phyloP scores from a whole-genome alignment of 2,888 invertebrate genomes.

The Parasteatoda lunata region DNA sequence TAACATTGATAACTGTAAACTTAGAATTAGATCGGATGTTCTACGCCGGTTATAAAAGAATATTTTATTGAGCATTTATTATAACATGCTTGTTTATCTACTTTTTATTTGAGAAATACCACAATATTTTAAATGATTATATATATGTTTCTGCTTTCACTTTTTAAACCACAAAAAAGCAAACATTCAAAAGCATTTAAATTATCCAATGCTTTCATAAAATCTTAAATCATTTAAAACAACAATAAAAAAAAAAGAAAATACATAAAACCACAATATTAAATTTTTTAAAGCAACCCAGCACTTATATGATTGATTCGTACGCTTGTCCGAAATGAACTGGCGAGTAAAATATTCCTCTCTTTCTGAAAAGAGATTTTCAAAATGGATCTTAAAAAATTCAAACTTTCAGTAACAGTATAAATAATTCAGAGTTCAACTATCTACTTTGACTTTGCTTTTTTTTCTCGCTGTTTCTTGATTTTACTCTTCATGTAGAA shows the following conservation, averaged over 20 bases:
- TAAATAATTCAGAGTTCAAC: constrained; percentile 52
- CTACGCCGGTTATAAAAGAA: too few species aligned
- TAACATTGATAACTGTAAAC: too few species aligned
- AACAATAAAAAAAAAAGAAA: constrained; percentile 6
- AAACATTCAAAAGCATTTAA: background rate
- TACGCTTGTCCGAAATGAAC: constrained; percentile 16
- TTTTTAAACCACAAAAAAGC: background rate
- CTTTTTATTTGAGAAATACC: too few species aligned
- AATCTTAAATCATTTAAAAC: background rate
- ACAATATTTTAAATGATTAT: too few species aligned
- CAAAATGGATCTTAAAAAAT: constrained; percentile 44
- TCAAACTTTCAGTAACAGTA: constrained; percentile 31
- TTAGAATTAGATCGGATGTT: too few species aligned
- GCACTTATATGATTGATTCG: constrained; percentile 37
- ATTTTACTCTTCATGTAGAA: background rate
- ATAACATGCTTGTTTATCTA: too few species aligned
- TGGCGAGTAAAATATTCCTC: constrained; percentile 29
- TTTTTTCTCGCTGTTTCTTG: background rate
- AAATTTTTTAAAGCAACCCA: constrained; percentile 24
- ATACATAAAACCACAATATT: constrained; percentile 14
- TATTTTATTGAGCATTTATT: too few species aligned
- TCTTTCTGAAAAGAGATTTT: constrained; percentile 25
- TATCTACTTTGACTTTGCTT: constrained; percentile 3
- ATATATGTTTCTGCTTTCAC: too few species aligned
- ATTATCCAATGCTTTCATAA: background rate